A percentile compares a stretch with the other conserved stretches of the same genome.
Evolutionary conservation across 2,797 vertebrate genomes (phyloP).

Genomic region (Amazona finschi): DNA sequence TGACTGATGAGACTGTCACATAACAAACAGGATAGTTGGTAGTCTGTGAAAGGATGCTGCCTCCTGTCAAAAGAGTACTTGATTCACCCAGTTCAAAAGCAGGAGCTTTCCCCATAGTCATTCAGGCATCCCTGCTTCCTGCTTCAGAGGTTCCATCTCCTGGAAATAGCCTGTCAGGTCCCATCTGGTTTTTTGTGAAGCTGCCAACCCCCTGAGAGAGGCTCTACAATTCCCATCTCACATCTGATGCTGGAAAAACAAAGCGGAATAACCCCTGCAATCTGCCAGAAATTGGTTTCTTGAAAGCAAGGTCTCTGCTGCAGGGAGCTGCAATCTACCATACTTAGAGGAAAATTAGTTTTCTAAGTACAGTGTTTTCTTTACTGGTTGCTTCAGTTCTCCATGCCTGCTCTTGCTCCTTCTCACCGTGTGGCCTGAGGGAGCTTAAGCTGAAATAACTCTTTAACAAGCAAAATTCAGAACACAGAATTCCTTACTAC

Average conservation of each 20-base stretch:
- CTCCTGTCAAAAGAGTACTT: slow-evolving; percentile 46
- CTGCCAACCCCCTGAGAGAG: slow-evolving; percentile 65
- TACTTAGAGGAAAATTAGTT: slow-evolving; percentile 75
- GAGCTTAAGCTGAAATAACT: slow-evolving; percentile 43
- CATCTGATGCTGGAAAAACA: slow-evolving; percentile 70
- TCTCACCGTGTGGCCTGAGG: background rate
- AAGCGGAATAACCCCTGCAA: slow-evolving; percentile 75
- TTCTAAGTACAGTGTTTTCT: slow-evolving; percentile 69
- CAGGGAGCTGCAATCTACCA: slow-evolving; percentile 70
- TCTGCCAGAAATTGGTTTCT: slow-evolving; percentile 79
- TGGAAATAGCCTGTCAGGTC: slow-evolving; percentile 77
- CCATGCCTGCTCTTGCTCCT: background rate
- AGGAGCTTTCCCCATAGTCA: slow-evolving; percentile 35
- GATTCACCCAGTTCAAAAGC: slow-evolving; percentile 34
- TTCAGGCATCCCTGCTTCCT: slow-evolving; percentile 62
- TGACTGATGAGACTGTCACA: slow-evolving; percentile 9
- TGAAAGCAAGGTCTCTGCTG: slow-evolving; percentile 73
- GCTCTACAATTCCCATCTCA: slow-evolving; percentile 64
- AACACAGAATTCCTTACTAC: slow-evolving; percentile 19
- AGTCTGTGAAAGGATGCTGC: slow-evolving; percentile 25
- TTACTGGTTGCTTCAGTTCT: slow-evolving; percentile 47
- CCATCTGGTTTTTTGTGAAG: slow-evolving; percentile 76
- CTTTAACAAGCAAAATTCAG: slow-evolving; percentile 50
- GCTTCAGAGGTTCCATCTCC: slow-evolving; percentile 67
- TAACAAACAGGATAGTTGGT: slow-evolving; percentile 38